Evolutionary conservation across 2,113 vertebrate genomes (phyloP).

Genomic region (Amblyornis subalaris): DNA sequence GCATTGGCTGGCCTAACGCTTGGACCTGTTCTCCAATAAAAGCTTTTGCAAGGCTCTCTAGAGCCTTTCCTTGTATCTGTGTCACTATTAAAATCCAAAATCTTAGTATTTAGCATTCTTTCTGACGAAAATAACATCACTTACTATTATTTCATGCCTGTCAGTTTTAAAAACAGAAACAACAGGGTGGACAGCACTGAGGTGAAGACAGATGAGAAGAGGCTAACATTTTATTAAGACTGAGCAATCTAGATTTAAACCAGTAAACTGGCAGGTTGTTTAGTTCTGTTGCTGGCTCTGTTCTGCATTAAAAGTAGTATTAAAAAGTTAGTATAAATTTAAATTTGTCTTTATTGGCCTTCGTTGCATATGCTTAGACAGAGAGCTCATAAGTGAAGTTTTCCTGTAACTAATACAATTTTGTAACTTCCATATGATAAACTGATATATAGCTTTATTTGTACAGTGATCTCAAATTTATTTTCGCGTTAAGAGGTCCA

Average conservation of each 20-base stretch:
- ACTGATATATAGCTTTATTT: background rate
- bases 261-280: background rate
- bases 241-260: background rate
- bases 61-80: background rate
- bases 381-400: background rate
- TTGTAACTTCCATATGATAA: rapidly evolving
- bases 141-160: background rate
- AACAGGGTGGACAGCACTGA: background rate
- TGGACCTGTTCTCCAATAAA: background rate
- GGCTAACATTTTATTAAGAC: background rate
- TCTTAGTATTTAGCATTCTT: background rate
- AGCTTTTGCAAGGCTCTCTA: background rate
- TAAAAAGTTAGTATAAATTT: background rate
- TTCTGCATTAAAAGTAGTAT: background rate
- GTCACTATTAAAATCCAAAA: background rate
- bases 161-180: background rate
- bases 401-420: background rate
- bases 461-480: background rate
- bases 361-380: background rate
- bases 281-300: background rate
- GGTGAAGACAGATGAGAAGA: background rate
- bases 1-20: background rate
- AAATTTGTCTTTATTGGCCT: background rate
- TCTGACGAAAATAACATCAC: background rate
- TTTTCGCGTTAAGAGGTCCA: background rate